Evolutionary conservation across 2,888 invertebrate species (phyloP), one percentile per base, ranked within the genome.

Genomic region (Meloe dianella): DNA sequence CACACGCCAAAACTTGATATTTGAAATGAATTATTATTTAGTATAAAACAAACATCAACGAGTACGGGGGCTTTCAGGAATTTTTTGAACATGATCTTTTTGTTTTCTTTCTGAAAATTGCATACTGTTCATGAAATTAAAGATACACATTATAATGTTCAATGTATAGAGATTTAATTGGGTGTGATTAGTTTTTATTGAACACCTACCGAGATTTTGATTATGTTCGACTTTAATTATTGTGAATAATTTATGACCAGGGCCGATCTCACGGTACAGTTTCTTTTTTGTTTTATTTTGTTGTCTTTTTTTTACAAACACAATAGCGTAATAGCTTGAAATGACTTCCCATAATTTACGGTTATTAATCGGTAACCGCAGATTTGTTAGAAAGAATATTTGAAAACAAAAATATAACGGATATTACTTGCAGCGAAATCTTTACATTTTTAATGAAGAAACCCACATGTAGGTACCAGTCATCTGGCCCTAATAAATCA

Each of bases 191-290:
- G 62, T 65, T 63, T 47, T 68, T 65, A 68, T 68, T 68, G 68
- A 68, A 68, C 68, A 68, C 68, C 68, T 60, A 68, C 63, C 47
- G 65, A 57, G 68, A 63, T 68, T 68, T 54, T 65, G 63, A 68
- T 68, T 68, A 67, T 67, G 65, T 59, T 60, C 56, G 62, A 41
- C 32, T 65, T 58, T 58, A 58, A 58, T 58, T 54, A 41, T 56
- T 59, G 57, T 47, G 51, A 60, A 41, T 60, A 60, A 29, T 57
- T 32, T 54, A 54, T 57, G 32, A 24, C 35, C 22, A 22, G 10
- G 30, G 41, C 41, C 24, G 56, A 61, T 65, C 65, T 56, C 65
- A 65, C 65, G 65, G 65, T 62, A 62, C 59, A 61, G 41, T 59
- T 65, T 65, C 41, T 41, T 35, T 32, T 35, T 30, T 35, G 12